phyloP scores from a whole-genome alignment of 2,888 invertebrate genomes.

The Dexiosoma caninum region DNA sequence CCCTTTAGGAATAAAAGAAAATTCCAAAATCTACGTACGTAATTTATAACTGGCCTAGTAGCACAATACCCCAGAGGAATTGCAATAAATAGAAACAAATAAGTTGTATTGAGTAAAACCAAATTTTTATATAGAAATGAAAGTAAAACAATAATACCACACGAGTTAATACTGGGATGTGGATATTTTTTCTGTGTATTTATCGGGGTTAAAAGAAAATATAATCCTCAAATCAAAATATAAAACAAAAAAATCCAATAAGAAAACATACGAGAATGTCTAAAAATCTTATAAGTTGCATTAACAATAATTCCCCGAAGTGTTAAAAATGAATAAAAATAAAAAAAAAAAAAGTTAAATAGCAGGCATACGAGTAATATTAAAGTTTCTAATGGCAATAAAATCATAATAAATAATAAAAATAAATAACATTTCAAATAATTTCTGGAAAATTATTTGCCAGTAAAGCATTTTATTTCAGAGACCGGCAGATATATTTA shows the following conservation, averaged over 20 bases:
- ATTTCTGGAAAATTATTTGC: background rate
- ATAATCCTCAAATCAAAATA: conserved; percentile 25
- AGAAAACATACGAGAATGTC: conserved; percentile 18
- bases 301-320: conserved; percentile 51
- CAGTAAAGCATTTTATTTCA: background rate
- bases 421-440: background rate
- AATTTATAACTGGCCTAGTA: conserved; percentile 37
- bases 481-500: no score
- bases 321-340: conserved; percentile 12
- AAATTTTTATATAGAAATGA: background rate
- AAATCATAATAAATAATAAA: no score
- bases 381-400: background rate
- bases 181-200: background rate
- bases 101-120: conserved; percentile 23
- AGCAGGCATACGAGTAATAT: background rate
- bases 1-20: background rate
- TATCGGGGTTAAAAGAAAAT: conserved; percentile 8
- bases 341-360: conserved; percentile 4
- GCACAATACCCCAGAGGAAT: conserved; percentile 51
- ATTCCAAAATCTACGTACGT: background rate
- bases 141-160: conserved; percentile 44
- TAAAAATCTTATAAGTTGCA: conserved; percentile 42
- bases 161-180: conserved; percentile 38
- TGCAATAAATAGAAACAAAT: conserved; percentile 61
- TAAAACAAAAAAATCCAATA: background rate